Evolutionary conservation across 1,140 invertebrate genomes (phyloP), one percentile per base, ranked within the genome.

Genomic region (Drosophila bifasciata): DNA sequence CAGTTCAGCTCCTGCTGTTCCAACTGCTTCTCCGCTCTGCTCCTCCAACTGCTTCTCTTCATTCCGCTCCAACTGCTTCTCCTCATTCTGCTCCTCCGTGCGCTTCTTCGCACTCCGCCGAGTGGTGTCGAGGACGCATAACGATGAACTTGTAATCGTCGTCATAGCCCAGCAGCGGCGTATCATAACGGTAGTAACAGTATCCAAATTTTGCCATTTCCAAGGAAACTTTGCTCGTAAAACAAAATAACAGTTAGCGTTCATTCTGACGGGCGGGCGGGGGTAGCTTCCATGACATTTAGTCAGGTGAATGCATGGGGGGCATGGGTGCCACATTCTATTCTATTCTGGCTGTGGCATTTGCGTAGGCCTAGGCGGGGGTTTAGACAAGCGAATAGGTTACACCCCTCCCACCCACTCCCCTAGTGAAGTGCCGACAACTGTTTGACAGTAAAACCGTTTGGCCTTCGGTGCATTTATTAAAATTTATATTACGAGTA

Each of bases 191-290:
- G 76, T 49, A 84, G 71, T n/a, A n/a, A n/a, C n/a, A n/a, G 68
- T 84, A 73, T 17, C 58, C 71, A 60, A 36, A 55, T 51, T 63
- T 57, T 61, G 59, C 62, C 71, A 84, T 84, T 85, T 80, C 80
- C 80, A 85, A 86, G 80, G 80, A 85, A 85, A 85, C 80, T 85
- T 85, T 66, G 49, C 56, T 73, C 72, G 75, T 85, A 80, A 80
- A 80, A 85, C 59, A 16, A 45, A 67, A 81, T 51, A 62, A 57
- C 49, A 76, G 69, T 74, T 64, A 73, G 56, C 50, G 41, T 25
- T 64, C 62, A 64, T 25, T 19, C 41, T 17, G 62, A 17, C 62
- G 46, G 40, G n/a, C 16, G 28, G 51, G n/a, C n/a, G n/a, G n/a
- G n/a, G n/a, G n/a, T n/a, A n/a, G n/a, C n/a, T 53, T 77, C 46